Percentiles rank a stretch among this genome's conserved stretches.
Evolutionary conservation across 2,888 invertebrate species (phyloP).

Genomic region (Elegia similella): DNA sequence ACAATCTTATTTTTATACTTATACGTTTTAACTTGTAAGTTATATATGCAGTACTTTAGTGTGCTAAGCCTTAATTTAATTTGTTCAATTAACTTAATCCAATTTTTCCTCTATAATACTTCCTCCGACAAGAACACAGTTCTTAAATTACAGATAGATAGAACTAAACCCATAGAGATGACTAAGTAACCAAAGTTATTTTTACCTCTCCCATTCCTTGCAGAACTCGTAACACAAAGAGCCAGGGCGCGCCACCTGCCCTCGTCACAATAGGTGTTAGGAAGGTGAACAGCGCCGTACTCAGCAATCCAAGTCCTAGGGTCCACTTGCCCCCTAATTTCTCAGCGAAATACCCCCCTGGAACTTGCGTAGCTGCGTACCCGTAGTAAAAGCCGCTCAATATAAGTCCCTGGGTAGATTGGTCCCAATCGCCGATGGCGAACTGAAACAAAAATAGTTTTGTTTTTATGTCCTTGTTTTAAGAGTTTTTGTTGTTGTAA

Average conservation of each 20-base stretch:
- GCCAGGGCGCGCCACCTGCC: constrained; percentile 70
- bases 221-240: constrained; percentile 83
- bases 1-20: too few relatives aligned
- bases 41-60: too few relatives aligned
- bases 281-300: constrained; percentile 90
- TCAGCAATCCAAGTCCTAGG: constrained; percentile 89
- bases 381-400: constrained; percentile 93
- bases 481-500: too few relatives aligned
- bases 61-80: too few relatives aligned
- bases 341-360: constrained; percentile 91
- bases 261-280: constrained; percentile 88
- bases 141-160: too few relatives aligned
- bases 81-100: too few relatives aligned
- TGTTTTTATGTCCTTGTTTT: background rate
- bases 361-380: constrained; percentile 91
- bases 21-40: too few relatives aligned
- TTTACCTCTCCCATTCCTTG: constrained; percentile 90
- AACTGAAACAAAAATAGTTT: constrained; percentile 43
- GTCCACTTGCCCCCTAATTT: constrained; percentile 93
- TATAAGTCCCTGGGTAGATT: constrained; percentile 87
- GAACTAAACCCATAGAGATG: too few relatives aligned
- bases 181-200: too few relatives aligned
- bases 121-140: too few relatives aligned
- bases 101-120: too few relatives aligned
- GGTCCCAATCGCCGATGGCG: constrained; percentile 84